Evolutionary conservation across 2,888 invertebrate species (phyloP).

Genomic region (Ormyrus labotus): DNA sequence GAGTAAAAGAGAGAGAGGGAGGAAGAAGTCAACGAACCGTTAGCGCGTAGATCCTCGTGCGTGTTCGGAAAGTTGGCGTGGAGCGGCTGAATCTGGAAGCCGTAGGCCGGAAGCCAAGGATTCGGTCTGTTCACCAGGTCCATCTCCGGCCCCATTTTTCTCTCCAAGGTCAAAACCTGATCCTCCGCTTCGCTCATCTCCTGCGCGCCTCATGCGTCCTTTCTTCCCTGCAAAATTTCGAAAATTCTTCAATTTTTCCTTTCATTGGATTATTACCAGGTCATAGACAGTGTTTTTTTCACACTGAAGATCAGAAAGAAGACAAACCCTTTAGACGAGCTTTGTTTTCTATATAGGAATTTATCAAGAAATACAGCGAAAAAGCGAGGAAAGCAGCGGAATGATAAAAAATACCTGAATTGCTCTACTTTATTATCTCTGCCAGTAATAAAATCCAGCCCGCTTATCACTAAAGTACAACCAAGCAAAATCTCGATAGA

Average conservation of each 20-base stretch:
- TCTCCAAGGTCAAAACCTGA: slow-evolving; percentile 53
- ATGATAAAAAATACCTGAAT: too few relatives aligned
- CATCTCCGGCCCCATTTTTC: slow-evolving; percentile 65
- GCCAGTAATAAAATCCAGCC: too few relatives aligned
- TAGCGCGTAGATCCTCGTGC: slow-evolving; percentile 73
- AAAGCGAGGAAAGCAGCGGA: too few relatives aligned
- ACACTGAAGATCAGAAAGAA: too few relatives aligned
- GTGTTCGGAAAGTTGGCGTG: slow-evolving; percentile 70
- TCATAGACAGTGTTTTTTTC: too few relatives aligned
- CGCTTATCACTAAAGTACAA: background rate
- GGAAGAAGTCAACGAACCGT: slow-evolving; percentile 68
- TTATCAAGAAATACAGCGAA: too few relatives aligned
- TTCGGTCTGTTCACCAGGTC: slow-evolving; percentile 79
- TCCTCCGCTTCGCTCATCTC: slow-evolving; percentile 57
- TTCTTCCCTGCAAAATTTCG: slow-evolving; percentile 16
- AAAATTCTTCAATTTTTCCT: too few relatives aligned
- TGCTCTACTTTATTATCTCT: too few relatives aligned
- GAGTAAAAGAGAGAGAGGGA: background rate
- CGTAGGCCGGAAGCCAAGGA: slow-evolving; percentile 88
- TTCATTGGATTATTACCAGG: too few relatives aligned
- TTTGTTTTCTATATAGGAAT: too few relatives aligned
- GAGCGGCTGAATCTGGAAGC: slow-evolving; percentile 82
- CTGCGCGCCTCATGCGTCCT: slow-evolving; percentile 36
- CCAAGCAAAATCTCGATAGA: background rate
- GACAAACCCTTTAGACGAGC: background rate